phyloP scores from a whole-genome alignment of 2,113 vertebrate genomes.

The Platysternon megacephalum region DNA sequence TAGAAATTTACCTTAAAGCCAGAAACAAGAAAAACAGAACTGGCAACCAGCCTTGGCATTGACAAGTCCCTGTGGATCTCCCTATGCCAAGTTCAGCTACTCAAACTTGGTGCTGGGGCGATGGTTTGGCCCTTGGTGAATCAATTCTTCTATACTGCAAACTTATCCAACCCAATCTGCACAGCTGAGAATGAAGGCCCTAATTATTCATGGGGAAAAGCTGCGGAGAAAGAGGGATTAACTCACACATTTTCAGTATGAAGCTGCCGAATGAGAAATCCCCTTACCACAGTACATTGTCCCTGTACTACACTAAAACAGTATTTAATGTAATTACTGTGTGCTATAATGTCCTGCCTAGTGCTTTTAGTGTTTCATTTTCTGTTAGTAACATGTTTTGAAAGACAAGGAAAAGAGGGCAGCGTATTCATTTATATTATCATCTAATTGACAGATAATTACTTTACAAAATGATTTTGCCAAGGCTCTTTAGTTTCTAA shows the following conservation, averaged over 20 bases:
- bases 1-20: background rate
- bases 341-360: background rate
- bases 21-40: background rate
- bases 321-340: background rate
- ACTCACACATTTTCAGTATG: background rate
- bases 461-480: background rate
- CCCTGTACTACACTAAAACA: background rate
- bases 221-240: background rate
- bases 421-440: background rate
- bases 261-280: background rate
- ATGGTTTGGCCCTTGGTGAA: background rate
- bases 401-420: background rate
- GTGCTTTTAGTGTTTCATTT: background rate
- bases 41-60: background rate
- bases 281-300: background rate
- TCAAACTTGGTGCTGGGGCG: background rate
- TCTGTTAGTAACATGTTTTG: background rate
- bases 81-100: background rate
- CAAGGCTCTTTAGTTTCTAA: background rate
- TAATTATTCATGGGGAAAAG: background rate
- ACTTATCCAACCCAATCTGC: rapidly evolving
- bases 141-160: background rate
- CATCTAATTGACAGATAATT: background rate
- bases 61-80: background rate
- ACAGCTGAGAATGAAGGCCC: background rate